Base-by-base conservation (phyloP, 2,888 invertebrate genomes). In the Strigamia transsilvanica region DNA sequence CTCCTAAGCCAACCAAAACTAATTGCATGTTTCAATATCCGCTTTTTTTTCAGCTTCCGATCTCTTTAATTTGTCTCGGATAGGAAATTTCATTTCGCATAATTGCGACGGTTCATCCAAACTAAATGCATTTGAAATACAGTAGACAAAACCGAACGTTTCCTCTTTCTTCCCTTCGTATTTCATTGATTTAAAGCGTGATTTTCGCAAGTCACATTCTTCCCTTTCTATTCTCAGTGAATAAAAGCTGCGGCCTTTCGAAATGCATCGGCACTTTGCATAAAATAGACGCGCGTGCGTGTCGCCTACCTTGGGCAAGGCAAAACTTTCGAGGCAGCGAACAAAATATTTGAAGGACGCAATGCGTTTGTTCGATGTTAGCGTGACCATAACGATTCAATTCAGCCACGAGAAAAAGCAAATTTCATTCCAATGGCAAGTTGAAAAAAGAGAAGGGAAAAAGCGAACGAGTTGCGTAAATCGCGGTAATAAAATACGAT, bases 331-430 rank as follows among this genome's bases (percentile, higher is more conserved):
- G 12, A 66, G 18, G 61, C 61, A 23, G 46, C 61, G 21, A 23
- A 18, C 10, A 66, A 66, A 66, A 66, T 66, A 66, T 66, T 23
- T 21, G 61, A 23, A 46, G 46, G 61, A 66, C 61, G 61, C 61
- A 21, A 23, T 66, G 18, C 61, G 21, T 66, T 23, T 66, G 61
- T 12, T 66, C 21, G 61, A 66, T 66, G 23, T 66, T 66, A 23
- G 61, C 61, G 61, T 66, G 61, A 66, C 61, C 61, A 66, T 66
- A 66, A 66, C 61, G 18, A 66, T 66, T 66, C 61, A 21, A 66
- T 66, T 18, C 21, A 66, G 61, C 61, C 61, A 23, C 21, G 61
- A 66, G 61, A n/a, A 66, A 66, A 66, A 66, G 61, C 61, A 66
- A 66, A 66, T 66, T 66, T 66, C 61, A 66, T 66, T 66, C 61